Base-by-base conservation (phyloP, 1,140 invertebrate species). In the Pogonus chalceus region DNA sequence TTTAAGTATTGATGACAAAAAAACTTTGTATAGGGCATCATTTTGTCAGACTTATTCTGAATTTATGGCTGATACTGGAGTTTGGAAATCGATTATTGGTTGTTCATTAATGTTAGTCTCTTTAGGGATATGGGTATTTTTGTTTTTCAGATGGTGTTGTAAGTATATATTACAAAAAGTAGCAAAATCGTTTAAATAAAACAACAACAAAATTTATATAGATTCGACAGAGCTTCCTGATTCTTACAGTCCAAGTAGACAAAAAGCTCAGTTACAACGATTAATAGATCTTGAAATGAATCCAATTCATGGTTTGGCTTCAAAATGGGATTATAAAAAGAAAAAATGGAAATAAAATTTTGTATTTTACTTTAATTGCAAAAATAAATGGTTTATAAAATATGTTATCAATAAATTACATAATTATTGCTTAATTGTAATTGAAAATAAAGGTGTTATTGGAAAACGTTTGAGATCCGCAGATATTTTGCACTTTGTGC, bases 41-140 rank as follows among this genome's bases (percentile, higher is more conserved):
- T 98, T 93, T 73, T 87, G 93, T 65, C 87, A 92, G 69, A 98
- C 95, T 9, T 93, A 90, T 69, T 79, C 86, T 31, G 95, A 98
- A 75, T 82, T 96, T 60, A 75, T 85, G 52, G 91, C 92, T 2
- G 84, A 88, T 22, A 85, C 83, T 39, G 92, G 92, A 3, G 83
- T 91, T 65, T 96, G 92, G 92, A 97, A 96, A 74, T 75, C 73
- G 12, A 69, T 84, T 1, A 0, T 87, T 23, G 90, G 87, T 47
- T 67, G 78, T 56, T 53, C 66, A 2, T 61, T 88, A 0, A 56
- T 84, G 0, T 67, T 77, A 9, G 53, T 77, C 0, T 77, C 81
- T 0, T 10, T 80, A 0, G 78, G 81, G 10, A 49, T 90, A 2
- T 92, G 87, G 85, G 60, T 83, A 0, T 84, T 76, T 59, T 76